Evolutionary conservation across 2,888 invertebrate species (phyloP), one percentile per base, ranked within the genome.

Genomic region (Melieria crassipennis): DNA sequence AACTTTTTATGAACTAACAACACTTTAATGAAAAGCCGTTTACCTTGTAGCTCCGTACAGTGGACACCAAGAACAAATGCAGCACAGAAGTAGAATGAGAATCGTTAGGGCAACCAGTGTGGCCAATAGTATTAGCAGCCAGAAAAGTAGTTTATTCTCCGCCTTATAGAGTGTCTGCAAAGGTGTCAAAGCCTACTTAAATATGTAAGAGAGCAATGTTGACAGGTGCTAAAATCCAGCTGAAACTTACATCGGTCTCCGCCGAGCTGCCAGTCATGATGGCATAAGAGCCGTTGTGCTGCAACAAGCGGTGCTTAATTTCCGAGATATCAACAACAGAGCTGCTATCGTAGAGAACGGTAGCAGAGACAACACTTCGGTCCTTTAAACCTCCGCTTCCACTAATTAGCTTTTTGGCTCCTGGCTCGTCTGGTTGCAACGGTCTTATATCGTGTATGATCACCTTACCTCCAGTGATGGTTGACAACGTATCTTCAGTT

Each of bases 41-140:
- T 89, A 91, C 91, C 93, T 91, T 66, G 92, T 91, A 67, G 92
- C 92, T 87, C 91, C 92, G 80, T 93, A 94, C 66, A 94, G 89
- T n/a, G 94, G 94, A 82, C 95, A 95, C 80, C 93, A 92, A 78
- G 93, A 92, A 82, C 94, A 95, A 75, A 94, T 92, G 82, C 95
- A 95, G 86, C 95, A 96, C 73, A 94, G 89, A 75, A 95, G 90
- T 64, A 95, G 88, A 67, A 92, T 89, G 71, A 94, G 86, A 76
- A 94, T 89, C 10, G 92, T 90, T 46, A 94, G 80, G 0, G 94
- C 90, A 77, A 94, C 90, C 73, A 95, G 85, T 46, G 95, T 89
- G 63, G 94, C 92, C 74, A 96, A 85, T 13, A 94, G 86, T 77
- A 95, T 92, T 66, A 95, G 87, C 42, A 95, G 84, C 95, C 95